phyloP scores from a whole-genome alignment of 2,888 invertebrate species.

The Scaptomyza flava region DNA sequence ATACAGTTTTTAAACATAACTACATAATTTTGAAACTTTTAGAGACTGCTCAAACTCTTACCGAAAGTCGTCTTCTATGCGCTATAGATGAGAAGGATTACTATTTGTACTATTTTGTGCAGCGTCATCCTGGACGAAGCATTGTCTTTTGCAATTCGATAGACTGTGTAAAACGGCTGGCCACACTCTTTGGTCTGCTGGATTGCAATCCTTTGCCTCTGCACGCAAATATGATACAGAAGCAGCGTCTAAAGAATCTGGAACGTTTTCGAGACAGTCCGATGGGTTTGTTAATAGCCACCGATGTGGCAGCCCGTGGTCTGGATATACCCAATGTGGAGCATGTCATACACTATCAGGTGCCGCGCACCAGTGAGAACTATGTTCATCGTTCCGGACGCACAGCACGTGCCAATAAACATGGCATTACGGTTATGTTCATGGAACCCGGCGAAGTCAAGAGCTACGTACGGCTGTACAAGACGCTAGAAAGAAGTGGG shows the following conservation, averaged over 20 bases:
- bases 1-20: background rate
- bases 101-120: slow-evolving; percentile 95
- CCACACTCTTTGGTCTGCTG: slow-evolving; percentile 89
- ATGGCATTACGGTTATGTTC: slow-evolving; percentile 96
- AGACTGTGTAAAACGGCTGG: slow-evolving; percentile 93
- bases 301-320: slow-evolving; percentile 99
- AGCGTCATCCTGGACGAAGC: slow-evolving; percentile 94
- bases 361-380: slow-evolving; percentile 97
- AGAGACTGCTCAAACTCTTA: slow-evolving; percentile 93
- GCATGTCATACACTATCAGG: slow-evolving; percentile 98
- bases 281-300: slow-evolving; percentile 92
- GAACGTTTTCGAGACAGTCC: slow-evolving; percentile 92
- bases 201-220: slow-evolving; percentile 91
- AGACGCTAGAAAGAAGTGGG: slow-evolving; percentile 93
- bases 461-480: slow-evolving; percentile 91
- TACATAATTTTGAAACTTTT: background rate
- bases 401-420: slow-evolving; percentile 94
- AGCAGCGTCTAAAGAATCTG: slow-evolving; percentile 96
- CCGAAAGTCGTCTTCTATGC: slow-evolving; percentile 93
- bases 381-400: slow-evolving; percentile 98
- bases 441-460: slow-evolving; percentile 95
- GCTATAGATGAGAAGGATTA: slow-evolving; percentile 93
- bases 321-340: slow-evolving; percentile 97
- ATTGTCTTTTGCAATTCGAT: slow-evolving; percentile 98
- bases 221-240: slow-evolving; percentile 96